Base-by-base conservation (phyloP, 2,113 vertebrate genomes). In the Enhydra lutris region DNA sequence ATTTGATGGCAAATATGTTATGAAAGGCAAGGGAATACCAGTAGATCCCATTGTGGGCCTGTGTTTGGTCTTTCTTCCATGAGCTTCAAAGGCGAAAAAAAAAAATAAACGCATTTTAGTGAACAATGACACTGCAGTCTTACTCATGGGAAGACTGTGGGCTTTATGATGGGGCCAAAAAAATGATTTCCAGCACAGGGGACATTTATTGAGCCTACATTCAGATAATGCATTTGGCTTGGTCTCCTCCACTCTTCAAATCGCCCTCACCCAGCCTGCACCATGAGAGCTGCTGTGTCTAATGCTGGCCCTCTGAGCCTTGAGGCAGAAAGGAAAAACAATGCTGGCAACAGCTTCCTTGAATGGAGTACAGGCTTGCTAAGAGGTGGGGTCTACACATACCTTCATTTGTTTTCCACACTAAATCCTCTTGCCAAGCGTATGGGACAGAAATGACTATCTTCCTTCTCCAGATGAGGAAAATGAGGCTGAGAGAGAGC, bases 81-180 rank as follows among this genome's bases (percentile, higher is more conserved):
- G 81, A 79, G 39, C 31, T 67, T 89, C 78, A 89, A 92, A 79
- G 26, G 71, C 29, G 26, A n/a, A 39, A 39, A 71, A 47, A 55
- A 47, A 67, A 10, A 59, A 79, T 47, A 65, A 86, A 52, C 31
- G 7, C 34, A 52, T 90, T 71, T 67, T 82, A 20, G 67, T 34
- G 42, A 97, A 78, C 71, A 93, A 65, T 82, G 55, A 82, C 13
- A 2, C 78, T 97, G 83, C 93, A 89, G 26, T 78, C 76, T 96
- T 67, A 85, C 59, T 97, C 76, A 23, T 39, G 59, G 89, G 85
- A 91, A 91, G 89, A 94, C 89, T 82, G 83, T 18, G 15, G 78
- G 92, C 45, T 97, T 97, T 95, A 39, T 83, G 73, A 97, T 36
- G 55, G 42, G 79, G 36, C 82, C 79, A 93, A 97, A 86, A 88